A percentile compares a stretch with the other conserved stretches of the same genome.
Evolutionary conservation across 2,888 invertebrate species (phyloP).

Genomic region (Aelia acuminata): DNA sequence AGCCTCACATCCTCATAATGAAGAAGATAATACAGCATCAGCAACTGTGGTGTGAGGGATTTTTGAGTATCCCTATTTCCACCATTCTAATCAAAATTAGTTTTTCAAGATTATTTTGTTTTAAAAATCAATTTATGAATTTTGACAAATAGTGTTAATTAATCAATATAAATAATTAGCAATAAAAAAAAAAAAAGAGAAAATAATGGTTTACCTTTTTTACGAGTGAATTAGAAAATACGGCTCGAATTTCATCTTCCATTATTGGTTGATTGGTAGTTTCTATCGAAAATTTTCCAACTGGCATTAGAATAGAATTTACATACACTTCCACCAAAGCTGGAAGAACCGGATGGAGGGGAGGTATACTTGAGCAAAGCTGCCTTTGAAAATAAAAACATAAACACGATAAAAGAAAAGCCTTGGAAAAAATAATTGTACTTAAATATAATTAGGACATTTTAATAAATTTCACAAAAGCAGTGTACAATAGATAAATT

Average conservation of each 20-base stretch:
- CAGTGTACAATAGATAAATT: too few relatives aligned
- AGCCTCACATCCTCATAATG: conserved; percentile 92
- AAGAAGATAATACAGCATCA: conserved; percentile 91
- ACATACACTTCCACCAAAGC: conserved; percentile 95
- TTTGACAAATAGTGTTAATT: background rate
- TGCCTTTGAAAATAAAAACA: conserved; percentile 73
- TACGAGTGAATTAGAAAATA: conserved; percentile 84
- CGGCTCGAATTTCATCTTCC: conserved; percentile 88
- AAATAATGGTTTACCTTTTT: conserved; percentile 77
- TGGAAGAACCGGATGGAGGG: conserved; percentile 93
- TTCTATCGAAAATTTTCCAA: conserved; percentile 78
- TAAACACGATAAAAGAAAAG: too few relatives aligned
- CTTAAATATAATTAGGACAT: too few relatives aligned
- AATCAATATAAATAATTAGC: background rate
- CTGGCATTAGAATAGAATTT: conserved; percentile 86
- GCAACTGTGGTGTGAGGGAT: conserved; percentile 84
- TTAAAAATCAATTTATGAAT: background rate
- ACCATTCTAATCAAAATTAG: background rate
- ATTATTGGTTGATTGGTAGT: conserved; percentile 89
- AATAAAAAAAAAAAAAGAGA: conserved; percentile 63
- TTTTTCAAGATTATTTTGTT: background rate
- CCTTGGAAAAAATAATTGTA: too few relatives aligned
- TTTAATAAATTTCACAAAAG: too few relatives aligned
- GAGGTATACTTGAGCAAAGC: conserved; percentile 89
- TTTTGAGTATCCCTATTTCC: conserved; percentile 27